Evolutionary conservation across 2,113 vertebrate species (phyloP).

Genomic region (Pygathrix nemaeus): DNA sequence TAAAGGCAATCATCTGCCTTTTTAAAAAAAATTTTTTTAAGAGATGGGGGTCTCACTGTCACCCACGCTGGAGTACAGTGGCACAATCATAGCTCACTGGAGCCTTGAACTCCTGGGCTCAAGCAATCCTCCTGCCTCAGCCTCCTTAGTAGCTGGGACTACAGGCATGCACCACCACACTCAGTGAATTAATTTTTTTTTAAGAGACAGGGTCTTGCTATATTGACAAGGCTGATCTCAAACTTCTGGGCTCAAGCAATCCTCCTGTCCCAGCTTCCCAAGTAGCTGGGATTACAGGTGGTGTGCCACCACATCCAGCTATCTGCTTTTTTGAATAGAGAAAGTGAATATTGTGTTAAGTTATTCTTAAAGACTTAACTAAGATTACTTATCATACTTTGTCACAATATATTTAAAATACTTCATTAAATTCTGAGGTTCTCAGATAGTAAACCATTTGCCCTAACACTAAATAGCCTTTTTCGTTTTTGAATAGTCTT

Average conservation of each 20-base stretch:
- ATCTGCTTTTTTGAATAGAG: not conserved
- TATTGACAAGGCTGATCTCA: not conserved
- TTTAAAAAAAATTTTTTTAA: not conserved
- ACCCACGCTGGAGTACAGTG: not conserved
- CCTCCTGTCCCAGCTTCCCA: not conserved
- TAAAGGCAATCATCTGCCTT: not conserved
- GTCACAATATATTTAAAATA: not conserved
- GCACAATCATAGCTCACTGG: not conserved
- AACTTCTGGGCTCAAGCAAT: not conserved
- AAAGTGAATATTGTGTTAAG: not conserved
- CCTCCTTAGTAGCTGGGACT: not conserved
- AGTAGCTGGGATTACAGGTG: not conserved
- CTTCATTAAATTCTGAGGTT: not conserved
- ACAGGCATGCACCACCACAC: not conserved
- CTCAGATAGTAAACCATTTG: not conserved
- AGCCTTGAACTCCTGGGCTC: not conserved
- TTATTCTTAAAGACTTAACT: not conserved
- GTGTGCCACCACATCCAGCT: not conserved
- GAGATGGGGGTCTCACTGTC: not conserved
- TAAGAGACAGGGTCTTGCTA: not conserved
- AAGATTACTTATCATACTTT: not conserved
- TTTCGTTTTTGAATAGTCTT: not conserved
- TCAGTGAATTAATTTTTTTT: not conserved
- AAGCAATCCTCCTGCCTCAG: not conserved
- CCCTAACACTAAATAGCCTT: not conserved